phyloP scores from a whole-genome alignment of 2,113 vertebrate species.

The Myotis davidii region DNA sequence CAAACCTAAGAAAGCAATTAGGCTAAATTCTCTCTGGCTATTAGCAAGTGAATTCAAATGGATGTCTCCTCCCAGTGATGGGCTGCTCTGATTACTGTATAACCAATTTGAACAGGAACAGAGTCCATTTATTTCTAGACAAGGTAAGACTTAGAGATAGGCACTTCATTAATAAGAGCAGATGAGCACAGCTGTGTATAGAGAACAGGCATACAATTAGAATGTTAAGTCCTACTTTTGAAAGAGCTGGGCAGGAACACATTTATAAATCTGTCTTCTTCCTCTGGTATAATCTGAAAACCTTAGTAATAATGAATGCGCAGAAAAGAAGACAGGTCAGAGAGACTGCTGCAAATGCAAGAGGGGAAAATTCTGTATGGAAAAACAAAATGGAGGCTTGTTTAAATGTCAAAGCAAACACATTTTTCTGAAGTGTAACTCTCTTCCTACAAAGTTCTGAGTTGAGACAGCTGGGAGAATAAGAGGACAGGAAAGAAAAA shows the following conservation, averaged over 20 bases:
- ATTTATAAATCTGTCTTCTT: constrained; percentile 76
- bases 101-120: constrained; percentile 5
- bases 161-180: constrained; percentile 57
- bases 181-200: constrained; percentile 44
- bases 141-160: constrained; percentile 55
- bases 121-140: constrained; percentile 59
- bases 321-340: constrained; percentile 32
- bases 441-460: constrained; percentile 54
- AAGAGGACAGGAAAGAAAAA: constrained; percentile 60
- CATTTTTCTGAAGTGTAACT: constrained; percentile 59
- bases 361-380: constrained; percentile 43
- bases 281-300: constrained; percentile 62
- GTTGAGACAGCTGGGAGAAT: constrained; percentile 60
- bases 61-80: not conserved
- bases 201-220: not conserved
- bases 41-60: constrained; percentile 61
- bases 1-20: constrained; percentile 56
- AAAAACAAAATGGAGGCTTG: constrained; percentile 55
- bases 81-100: not conserved
- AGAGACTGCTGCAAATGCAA: not conserved
- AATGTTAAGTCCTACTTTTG: constrained; percentile 62
- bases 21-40: constrained; percentile 49
- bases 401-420: constrained; percentile 73
- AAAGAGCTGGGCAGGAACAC: constrained; percentile 74
- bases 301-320: constrained; percentile 47